Evolutionary conservation across 2,888 invertebrate species (phyloP), one percentile per base, ranked within the genome.

Genomic region (Gandaritis pyraliata): DNA sequence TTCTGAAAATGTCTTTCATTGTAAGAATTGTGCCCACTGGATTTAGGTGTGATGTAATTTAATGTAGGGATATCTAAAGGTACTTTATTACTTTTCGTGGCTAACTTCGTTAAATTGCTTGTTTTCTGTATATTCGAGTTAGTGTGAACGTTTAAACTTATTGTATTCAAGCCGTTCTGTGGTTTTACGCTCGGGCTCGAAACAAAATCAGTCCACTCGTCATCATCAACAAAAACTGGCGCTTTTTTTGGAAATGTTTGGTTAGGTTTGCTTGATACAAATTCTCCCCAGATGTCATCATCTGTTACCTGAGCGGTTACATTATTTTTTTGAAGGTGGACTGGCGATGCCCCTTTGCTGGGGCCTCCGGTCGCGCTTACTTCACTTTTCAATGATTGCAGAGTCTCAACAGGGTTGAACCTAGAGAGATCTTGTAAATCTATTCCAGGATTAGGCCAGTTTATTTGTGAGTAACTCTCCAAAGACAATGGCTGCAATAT

Each of bases 391-490:
- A 92, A 76, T 3, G 92, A 88, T 54, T 89, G 86, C 43, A 93
- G 74, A 30, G 88, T 88, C 74, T 92, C 90, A 0, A 93, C 88
- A 23, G 93, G 93, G 75, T 93, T 93, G 55, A 93, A 93, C 61
- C 89, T 77, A 1, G 93, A 91, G 3, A 93, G 78, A 75, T 93
- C 92, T 72, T 92, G 92, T 56, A 92, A 81, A 71, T 92, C 87
- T 69, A 92, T 87, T 18, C 94, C 94, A 12, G 94, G 94, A 75
- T 94, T 93, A 3, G 94, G 94, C 94, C 94, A 94, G 75, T 94
- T 94, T 47, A 94, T 94, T 77, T 93, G 90, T 0, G 93, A 92
- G 73, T 86, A 92, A 68, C 91, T 88, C 72, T 93, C 93, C 68
- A 93, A 73, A 7, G 92, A 90, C 30, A 92, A 71, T 0, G 93